Base-by-base conservation (phyloP, 2,797 vertebrate genomes). In the Tauraco hartlaubi region DNA sequence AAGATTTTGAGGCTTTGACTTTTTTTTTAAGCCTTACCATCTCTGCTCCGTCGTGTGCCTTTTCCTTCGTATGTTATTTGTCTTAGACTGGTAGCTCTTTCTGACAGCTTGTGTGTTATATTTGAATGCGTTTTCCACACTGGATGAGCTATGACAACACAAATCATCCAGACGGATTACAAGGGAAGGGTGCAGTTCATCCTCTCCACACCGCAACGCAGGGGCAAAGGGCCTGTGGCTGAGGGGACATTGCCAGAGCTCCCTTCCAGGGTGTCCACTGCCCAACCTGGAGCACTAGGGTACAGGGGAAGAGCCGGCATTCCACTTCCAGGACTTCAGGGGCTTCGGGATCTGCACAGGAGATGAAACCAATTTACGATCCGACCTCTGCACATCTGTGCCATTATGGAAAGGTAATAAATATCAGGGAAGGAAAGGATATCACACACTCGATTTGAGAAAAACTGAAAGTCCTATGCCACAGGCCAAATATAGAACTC, bases 401-500 rank as follows among this genome's bases (percentile, higher is more conserved):
- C 80, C 96, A 79, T 96, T 96, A 95, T 69, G 76, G 89, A 83
- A 90, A 95, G 95, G 94, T 92, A 94, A 97, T 94, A 97, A 97
- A 97, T 94, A 96, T 83, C 91, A 90, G 76, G 59, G 62, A 92
- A 84, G 90, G 91, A 94, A 96, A 91, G 85, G 85, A 92, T 95
- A 96, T 91, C 89, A 5, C 85, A 75, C 91, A 95, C 89, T 82
- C 13, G 31, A 58, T 92, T 94, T 91, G 82, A 94, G 92, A 91
- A 95, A 94, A 94, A 92, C 89, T 84, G 91, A 44, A 90, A 91
- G 92, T 95, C 87, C 69, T 90, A 12, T 86, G 96, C 96, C 96
- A 95, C 95, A 96, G 96, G 96, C 96, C 95, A 96, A 96, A 97
- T 96, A 96, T 90, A 96, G 92, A 96, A 97, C 92, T 95, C 96